A percentile compares a stretch with the other conserved stretches of the same genome.
phyloP scores from a whole-genome alignment of 1,140 invertebrate species.

The Lordiphosa clarofinis region DNA sequence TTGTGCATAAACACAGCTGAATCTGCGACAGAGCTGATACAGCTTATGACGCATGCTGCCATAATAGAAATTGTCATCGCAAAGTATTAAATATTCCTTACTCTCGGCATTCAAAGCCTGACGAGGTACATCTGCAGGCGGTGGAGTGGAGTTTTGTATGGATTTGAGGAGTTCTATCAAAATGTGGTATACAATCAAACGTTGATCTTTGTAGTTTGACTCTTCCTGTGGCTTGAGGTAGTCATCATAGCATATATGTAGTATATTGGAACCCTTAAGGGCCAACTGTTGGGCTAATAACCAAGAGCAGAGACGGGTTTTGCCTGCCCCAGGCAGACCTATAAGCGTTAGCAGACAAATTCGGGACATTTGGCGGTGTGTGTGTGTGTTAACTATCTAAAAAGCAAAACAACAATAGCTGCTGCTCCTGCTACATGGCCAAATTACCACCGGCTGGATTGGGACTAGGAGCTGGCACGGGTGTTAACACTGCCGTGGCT shows the following conservation, averaged over 20 bases:
- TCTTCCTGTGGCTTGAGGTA: conserved; percentile 19
- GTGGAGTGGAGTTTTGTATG: conserved; percentile 3
- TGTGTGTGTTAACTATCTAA: conserved; percentile 51
- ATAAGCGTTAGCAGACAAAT: conserved; percentile 59
- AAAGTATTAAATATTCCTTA: conserved; percentile 40
- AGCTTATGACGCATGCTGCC: conserved; percentile 66
- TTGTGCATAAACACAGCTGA: conserved; percentile 42
- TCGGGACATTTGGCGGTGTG: conserved; percentile 26
- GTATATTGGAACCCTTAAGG: conserved; percentile 24
- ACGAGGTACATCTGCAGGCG: conserved; percentile 5
- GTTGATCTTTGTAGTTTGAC: conserved; percentile 42
- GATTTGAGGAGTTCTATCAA: conserved; percentile 31
- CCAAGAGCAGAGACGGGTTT: conserved; percentile 49
- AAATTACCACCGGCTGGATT: conserved; percentile 20
- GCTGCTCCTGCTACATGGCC: conserved; percentile 49
- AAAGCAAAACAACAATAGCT: conserved; percentile 49
- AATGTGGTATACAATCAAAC: conserved; percentile 18
- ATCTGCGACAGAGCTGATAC: conserved; percentile 39
- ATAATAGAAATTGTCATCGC: conserved; percentile 74
- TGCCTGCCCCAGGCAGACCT: conserved; percentile 64
- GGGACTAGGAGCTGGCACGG: conserved; percentile 10
- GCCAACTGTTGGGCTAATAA: conserved; percentile 17
- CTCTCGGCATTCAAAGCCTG: not conserved
- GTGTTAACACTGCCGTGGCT: conserved; percentile 23
- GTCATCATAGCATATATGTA: conserved; percentile 67